phyloP scores from a whole-genome alignment of 1,140 invertebrate genomes.

The Zeugodacus cucurbitae region DNA sequence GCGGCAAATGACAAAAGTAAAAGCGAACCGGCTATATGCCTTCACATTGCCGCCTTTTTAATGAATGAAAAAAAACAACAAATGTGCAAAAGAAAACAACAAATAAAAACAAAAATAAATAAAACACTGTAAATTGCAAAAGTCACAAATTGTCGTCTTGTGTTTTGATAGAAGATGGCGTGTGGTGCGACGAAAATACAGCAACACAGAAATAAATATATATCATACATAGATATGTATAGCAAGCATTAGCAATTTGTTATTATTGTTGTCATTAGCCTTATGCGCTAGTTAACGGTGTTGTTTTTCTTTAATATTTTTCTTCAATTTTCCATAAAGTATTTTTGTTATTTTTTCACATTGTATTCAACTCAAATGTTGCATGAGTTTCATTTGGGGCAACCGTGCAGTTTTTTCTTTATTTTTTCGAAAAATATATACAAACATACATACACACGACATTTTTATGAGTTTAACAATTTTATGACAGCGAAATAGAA shows the following conservation, averaged over 20 bases:
- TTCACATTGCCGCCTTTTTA: background rate
- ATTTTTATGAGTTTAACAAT: background rate
- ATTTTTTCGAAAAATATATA: background rate
- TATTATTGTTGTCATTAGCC: background rate
- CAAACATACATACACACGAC: no score
- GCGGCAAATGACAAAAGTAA: background rate
- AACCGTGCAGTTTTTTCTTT: background rate
- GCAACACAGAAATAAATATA: background rate
- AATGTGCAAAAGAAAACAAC: background rate
- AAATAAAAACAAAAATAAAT: background rate
- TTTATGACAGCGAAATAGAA: background rate
- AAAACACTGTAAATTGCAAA: background rate
- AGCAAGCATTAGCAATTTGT: background rate
- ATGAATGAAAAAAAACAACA: slow-evolving; percentile 15
- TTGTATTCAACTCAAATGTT: background rate
- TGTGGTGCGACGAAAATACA: background rate
- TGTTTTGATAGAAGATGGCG: background rate
- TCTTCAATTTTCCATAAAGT: background rate
- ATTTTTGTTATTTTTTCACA: background rate
- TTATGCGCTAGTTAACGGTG: background rate
- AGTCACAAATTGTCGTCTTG: background rate
- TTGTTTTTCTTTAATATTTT: background rate
- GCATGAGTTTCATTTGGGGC: background rate
- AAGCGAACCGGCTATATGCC: background rate
- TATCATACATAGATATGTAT: background rate